Base-by-base conservation (phyloP, 2,888 invertebrate genomes). In the Amphipyra berbera region DNA sequence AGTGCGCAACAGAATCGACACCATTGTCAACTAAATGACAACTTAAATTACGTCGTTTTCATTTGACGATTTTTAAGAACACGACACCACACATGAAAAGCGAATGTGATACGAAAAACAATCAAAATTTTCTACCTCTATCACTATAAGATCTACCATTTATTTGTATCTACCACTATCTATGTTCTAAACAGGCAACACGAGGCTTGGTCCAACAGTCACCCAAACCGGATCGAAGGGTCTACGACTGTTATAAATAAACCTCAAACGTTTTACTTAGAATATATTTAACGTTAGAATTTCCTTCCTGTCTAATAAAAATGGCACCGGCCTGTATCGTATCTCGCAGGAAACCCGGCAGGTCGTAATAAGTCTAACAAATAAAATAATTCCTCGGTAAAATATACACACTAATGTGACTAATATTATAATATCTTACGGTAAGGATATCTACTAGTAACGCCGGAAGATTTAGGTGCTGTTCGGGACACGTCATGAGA, bases 261-360 rank as follows among this genome's bases (percentile, higher is more conserved):
- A 84, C 83, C 72, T 83, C 82, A 82, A 87, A 85, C 86, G 86
- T 84, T 89, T 88, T 88, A 91, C 87, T 88, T 87, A 84, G 84
- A 91, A 92, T 90, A 91, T 91, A 91, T 92, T 90, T 86, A 89
- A 91, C 84, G 90, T 91, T 91, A 91, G 91, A 92, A 90, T 94
- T 93, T 93, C 93, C 94, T 94, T 94, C 93, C 93, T 93, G 93
- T 93, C 93, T 84, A 93, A 94, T 94, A 94, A 94, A 93, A 94
- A 91, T 87, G 85, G 88, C 84, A 86, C 89, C 85, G 79, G 80
- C 76, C 85, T 79, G 89, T 91, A 87, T 91, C 92, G 86, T 89
- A 89, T 92, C 90, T 89, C 92, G 87, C 84, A 88, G 89, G 89
- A 88, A 89, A 85, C 88, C 85, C 86, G 88, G 90, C 91, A 87